Percentiles rank a stretch among this genome's conserved stretches.
These are phyloP conservation scores for Dolomedes plantarius DNA, from an alignment of 2,888 invertebrate genomes.

Conservation along the genomic window DNA sequence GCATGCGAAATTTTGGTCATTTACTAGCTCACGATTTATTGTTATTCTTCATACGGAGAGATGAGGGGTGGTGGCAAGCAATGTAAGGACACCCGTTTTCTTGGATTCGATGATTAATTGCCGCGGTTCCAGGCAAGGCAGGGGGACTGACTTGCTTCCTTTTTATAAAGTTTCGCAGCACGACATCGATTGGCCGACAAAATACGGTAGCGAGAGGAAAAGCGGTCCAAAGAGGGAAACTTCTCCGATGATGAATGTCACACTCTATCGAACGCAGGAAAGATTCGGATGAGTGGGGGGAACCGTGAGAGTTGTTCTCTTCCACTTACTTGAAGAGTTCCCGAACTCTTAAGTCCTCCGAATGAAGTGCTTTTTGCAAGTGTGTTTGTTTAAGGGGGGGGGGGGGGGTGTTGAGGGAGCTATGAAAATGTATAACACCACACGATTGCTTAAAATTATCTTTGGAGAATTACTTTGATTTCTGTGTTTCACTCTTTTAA, in stretches of 20 bases:
- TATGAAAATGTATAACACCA: too few relatives aligned
- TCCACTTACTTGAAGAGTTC: too few relatives aligned
- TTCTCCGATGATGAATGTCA: background rate
- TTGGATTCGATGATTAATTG: slow-evolving; percentile 67
- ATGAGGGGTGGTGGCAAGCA: background rate
- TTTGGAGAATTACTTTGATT: too few relatives aligned
- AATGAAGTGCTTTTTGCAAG: too few relatives aligned
- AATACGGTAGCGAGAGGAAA: background rate
- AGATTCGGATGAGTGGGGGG: too few relatives aligned
- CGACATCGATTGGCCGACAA: slow-evolving; percentile 64
- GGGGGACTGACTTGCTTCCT: background rate
- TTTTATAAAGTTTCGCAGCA: slow-evolving; percentile 24
- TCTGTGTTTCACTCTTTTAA: too few relatives aligned
- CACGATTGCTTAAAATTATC: too few relatives aligned
- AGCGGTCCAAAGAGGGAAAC: background rate
- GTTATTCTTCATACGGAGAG: slow-evolving; percentile 48
- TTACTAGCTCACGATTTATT: slow-evolving; percentile 63
- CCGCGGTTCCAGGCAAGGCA: background rate
- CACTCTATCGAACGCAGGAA: background rate
- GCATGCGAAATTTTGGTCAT: slow-evolving; percentile 50
- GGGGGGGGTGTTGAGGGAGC: too few relatives aligned
- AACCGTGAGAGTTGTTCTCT: too few relatives aligned
- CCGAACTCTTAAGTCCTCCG: too few relatives aligned
- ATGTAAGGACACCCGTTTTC: too few relatives aligned
- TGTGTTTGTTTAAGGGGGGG: too few relatives aligned